Evolutionary conservation across 2,888 invertebrate genomes (phyloP).

Genomic region (Andrena flavipes): DNA sequence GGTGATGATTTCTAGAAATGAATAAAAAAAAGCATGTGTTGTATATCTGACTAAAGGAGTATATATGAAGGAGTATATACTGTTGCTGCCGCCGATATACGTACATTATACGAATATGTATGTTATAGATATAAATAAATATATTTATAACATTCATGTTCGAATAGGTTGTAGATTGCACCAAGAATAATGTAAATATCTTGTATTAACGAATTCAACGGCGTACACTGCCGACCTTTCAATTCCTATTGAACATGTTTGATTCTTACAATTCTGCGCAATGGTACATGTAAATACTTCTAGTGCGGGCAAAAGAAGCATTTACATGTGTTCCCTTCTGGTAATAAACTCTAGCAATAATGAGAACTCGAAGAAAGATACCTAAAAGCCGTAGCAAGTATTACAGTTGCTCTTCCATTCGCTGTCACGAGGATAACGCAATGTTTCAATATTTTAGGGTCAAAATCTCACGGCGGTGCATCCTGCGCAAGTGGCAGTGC

Average conservation of each 20-base stretch:
- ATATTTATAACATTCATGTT: constrained; percentile 32
- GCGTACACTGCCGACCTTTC: constrained; percentile 31
- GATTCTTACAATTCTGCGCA: constrained; percentile 36
- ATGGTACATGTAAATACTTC: constrained; percentile 18
- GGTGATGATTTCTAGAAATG: constrained; percentile 24
- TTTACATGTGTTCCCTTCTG: constrained; percentile 30
- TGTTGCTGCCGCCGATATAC: constrained; percentile 3
- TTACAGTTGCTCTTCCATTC: not conserved
- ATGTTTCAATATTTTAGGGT: constrained; percentile 69
- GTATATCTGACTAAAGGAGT: constrained; percentile 30
- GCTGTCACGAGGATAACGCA: constrained; percentile 14
- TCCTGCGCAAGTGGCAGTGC: constrained; percentile 78
- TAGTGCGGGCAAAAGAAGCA: constrained; percentile 36
- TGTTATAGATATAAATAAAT: constrained; percentile 28
- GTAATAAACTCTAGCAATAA: constrained; percentile 30
- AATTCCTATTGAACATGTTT: constrained; percentile 56
- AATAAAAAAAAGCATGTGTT: constrained; percentile 32
- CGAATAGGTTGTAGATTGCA: constrained; percentile 43
- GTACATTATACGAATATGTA: constrained; percentile 29
- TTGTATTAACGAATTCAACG: constrained; percentile 37
- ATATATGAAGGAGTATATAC: not conserved
- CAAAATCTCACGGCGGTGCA: constrained; percentile 74
- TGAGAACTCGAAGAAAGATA: constrained; percentile 21
- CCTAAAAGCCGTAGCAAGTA: constrained; percentile 28
- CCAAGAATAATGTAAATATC: constrained; percentile 41